phyloP scores from a whole-genome alignment of 2,113 vertebrate species.

The Lepus europaeus region DNA sequence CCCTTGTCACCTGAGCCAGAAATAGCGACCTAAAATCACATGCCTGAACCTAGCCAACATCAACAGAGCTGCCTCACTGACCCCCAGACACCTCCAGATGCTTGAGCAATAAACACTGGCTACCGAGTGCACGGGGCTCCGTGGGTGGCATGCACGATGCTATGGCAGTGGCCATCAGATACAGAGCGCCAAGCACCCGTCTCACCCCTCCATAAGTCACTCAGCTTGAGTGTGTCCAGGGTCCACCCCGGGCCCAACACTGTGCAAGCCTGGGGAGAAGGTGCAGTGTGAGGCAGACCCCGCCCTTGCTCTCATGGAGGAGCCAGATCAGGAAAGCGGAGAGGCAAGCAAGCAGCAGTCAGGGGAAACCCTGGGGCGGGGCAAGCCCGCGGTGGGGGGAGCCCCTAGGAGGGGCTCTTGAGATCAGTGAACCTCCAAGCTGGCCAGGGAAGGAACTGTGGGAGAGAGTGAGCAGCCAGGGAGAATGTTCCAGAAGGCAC shows the following conservation, averaged over 20 bases:
- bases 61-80: neutral
- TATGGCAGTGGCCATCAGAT: neutral
- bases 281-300: neutral
- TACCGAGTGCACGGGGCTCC: neutral
- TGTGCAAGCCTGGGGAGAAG: neutral
- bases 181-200: neutral
- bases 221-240: neutral
- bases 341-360: neutral
- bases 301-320: neutral
- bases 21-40: neutral
- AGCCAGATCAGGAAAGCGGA: neutral
- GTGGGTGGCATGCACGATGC: neutral
- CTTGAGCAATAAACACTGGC: neutral
- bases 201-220: neutral
- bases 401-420: neutral
- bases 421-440: neutral
- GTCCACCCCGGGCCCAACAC: no score
- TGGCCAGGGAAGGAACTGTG: neutral
- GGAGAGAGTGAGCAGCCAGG: fast-evolving
- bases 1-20: neutral
- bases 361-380: neutral
- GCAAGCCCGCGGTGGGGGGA: neutral
- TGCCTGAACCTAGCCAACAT: neutral
- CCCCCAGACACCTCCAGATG: neutral
- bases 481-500: neutral